Conservation (phyloP, 1,140 invertebrate genomes). For the Camponotus vicinus region DNA sequence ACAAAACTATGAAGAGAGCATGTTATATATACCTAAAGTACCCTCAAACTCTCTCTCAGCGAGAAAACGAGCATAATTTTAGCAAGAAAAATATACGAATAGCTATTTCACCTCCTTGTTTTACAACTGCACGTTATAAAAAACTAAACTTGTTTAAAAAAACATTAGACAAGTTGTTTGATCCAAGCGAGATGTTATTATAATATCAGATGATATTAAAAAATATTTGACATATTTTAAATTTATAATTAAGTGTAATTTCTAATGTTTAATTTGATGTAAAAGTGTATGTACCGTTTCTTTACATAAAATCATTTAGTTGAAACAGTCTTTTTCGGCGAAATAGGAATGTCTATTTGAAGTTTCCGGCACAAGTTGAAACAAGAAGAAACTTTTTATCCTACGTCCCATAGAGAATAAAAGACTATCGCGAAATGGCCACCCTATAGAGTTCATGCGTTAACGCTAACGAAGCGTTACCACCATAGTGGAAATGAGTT, state of each 20-base stretch:
- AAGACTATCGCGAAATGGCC: neutral
- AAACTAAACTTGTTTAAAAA: neutral
- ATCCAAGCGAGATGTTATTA: neutral
- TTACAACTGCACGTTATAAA: neutral
- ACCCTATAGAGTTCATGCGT: slow-evolving; percentile 2
- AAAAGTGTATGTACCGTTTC: neutral
- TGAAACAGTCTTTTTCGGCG: neutral
- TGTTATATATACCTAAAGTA: slow-evolving; percentile 16
- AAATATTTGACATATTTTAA: neutral
- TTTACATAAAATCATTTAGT: neutral
- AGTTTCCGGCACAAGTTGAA: neutral
- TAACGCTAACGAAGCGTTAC: slow-evolving; percentile 44
- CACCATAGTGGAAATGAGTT: slow-evolving; percentile 62
- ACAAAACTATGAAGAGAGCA: slow-evolving; percentile 37
- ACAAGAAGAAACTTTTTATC: neutral
- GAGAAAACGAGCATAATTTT: neutral
- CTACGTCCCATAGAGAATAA: neutral
- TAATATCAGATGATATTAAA: too few relatives aligned
- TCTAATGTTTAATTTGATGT: neutral
- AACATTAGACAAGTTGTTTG: slow-evolving; percentile 13
- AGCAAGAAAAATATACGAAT: slow-evolving; percentile 15
- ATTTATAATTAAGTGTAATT: neutral
- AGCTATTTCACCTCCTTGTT: slow-evolving; percentile 18
- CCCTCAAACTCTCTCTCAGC: neutral
- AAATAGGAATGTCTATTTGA: neutral